Evolutionary conservation across 2,888 invertebrate species (phyloP), one percentile per base, ranked within the genome.

Genomic region (Drosophila pseudotakahashii): DNA sequence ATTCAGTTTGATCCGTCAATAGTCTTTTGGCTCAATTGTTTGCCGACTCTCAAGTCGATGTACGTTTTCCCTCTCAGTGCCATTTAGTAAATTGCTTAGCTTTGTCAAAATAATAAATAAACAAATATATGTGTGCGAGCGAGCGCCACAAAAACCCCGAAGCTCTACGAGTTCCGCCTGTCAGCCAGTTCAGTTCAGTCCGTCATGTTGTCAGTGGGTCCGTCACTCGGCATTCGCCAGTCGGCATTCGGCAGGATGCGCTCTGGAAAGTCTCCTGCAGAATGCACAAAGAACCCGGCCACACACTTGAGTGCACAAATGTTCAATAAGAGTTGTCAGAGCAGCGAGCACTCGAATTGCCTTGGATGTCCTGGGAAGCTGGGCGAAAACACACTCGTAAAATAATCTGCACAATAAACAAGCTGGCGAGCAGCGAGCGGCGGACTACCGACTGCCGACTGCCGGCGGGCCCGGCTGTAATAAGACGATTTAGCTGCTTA

Each of bases 41-140:
- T 78, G 79, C 70, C 53, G 66, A 76, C 72, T 75, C 74, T 76
- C 66, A 47, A 78, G 78, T 61, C 53, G 51, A 19, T 48, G 70
- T 75, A 71, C 51, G 67, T 51, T 45, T 61, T 60, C 54, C 67
- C 66, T 55, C 69, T 64, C 73, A 68, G 66, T 77, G 68, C 70
- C 80, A 78, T 83, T 83, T 86, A 86, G 87, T 67, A 83, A 83
- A 86, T 86, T 87, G 84, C 84, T 87, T 76, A 74, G 82, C 82
- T 86, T 83, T 84, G 84, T 86, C 78, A 80, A 86, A 86, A 83
- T 86, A 83, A 87, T 86, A 83, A 86, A 86, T 83, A 86, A 82
- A 78, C 81, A 84, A 87, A 84, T 78, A 71, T 53, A 47, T 55
- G 34, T 48, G n/a, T n/a, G n/a, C n/a, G n/a, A n/a, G 32, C 62